Percentiles rank a stretch among this genome's conserved stretches.
Conservation (phyloP, 2,797 vertebrate species). For the Luscinia megarhynchos region DNA sequence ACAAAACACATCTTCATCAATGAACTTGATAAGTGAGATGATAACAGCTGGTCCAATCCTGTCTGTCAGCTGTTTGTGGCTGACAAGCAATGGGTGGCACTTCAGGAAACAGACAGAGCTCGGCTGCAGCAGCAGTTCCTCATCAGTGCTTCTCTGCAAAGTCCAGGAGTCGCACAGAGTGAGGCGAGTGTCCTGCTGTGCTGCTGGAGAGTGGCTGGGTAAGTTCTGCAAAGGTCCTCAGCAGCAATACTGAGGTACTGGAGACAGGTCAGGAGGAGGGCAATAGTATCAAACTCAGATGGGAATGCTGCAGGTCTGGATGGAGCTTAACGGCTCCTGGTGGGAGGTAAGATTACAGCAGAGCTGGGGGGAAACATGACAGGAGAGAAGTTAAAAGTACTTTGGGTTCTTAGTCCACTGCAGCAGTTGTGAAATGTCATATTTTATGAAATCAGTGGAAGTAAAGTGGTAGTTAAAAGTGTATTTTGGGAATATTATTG, state of each 20-base stretch:
- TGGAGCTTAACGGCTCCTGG: background rate
- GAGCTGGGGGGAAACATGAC: background rate
- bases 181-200: accelerated
- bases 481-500: background rate
- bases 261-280: background rate
- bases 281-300: background rate
- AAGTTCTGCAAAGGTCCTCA: background rate
- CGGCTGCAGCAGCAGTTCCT: background rate
- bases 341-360: background rate
- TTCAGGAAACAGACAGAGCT: conserved; percentile 31
- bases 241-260: background rate
- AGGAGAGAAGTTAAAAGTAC: background rate
- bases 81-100: background rate
- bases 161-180: accelerated
- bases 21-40: no score
- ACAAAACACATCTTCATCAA: background rate
- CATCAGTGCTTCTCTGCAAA: background rate
- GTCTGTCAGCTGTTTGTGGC: conserved; percentile 37
- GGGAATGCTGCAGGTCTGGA: background rate
- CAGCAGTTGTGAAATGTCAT: background rate
- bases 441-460: background rate
- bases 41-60: background rate
- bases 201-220: background rate
- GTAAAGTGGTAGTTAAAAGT: background rate
- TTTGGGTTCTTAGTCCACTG: background rate